phyloP scores from a whole-genome alignment of 2,888 invertebrate genomes.

The Eupithecia exiguata region DNA sequence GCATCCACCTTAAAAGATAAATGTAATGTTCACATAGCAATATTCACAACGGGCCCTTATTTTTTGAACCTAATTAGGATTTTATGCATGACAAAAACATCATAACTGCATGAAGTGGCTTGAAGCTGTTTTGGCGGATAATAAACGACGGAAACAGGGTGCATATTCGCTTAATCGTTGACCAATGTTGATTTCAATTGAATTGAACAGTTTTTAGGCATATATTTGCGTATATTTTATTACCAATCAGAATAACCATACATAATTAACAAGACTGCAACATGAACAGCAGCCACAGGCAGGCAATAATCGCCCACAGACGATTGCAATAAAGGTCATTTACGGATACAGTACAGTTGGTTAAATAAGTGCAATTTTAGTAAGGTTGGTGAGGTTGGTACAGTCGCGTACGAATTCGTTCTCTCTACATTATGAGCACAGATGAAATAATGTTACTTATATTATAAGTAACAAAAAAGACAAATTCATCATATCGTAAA shows the following conservation, averaged over 20 bases:
- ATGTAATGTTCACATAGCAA: background rate
- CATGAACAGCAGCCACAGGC: constrained; percentile 37
- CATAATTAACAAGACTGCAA: constrained; percentile 26
- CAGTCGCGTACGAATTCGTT: constrained; percentile 10
- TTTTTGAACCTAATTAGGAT: background rate
- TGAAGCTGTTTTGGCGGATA: background rate
- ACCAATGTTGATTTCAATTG: background rate
- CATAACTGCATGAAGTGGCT: background rate
- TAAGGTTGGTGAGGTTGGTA: constrained; percentile 44
- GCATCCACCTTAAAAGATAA: background rate
- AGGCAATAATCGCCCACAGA: constrained; percentile 48
- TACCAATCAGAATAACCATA: background rate
- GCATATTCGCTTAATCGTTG: background rate
- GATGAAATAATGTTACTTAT: no score
- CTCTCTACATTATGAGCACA: background rate
- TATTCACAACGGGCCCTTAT: background rate
- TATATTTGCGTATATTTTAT: background rate
- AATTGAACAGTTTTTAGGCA: background rate
- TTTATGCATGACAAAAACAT: background rate
- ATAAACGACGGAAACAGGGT: background rate
- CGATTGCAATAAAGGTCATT: constrained; percentile 46
- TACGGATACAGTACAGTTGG: constrained; percentile 44
- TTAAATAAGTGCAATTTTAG: constrained; percentile 50
- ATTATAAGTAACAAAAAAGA: no score
- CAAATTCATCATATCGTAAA: no score